Percentiles rank a stretch among this genome's conserved stretches.
phyloP scores from a whole-genome alignment of 35 echinoderm and acorn worm genomes.

The Heliocidaris erythrogramma region DNA sequence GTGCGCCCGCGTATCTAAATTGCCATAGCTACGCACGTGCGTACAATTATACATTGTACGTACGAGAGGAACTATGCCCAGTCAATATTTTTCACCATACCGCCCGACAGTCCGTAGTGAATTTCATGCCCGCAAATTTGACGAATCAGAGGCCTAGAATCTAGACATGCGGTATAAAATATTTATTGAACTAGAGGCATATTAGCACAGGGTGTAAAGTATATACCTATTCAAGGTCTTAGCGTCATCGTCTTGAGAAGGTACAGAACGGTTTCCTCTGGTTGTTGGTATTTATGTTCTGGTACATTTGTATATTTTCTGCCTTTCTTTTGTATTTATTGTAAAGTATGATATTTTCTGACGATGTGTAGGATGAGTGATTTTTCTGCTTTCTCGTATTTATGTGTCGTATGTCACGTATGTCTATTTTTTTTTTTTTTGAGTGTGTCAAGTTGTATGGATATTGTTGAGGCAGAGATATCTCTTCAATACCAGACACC shows the following conservation, averaged over 20 bases:
- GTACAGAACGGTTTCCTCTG: background rate
- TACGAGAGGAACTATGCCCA: too few relatives aligned
- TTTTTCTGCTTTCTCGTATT: slow-evolving; percentile 9
- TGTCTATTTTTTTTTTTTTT: background rate
- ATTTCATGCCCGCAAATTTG: too few relatives aligned
- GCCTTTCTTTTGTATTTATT: slow-evolving; percentile 18
- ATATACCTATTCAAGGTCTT: background rate
- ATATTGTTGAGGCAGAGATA: background rate
- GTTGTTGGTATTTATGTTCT: background rate
- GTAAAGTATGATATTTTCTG: slow-evolving; percentile 18
- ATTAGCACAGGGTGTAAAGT: background rate
- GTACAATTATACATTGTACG: too few relatives aligned
- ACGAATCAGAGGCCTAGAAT: too few relatives aligned
- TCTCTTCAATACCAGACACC: background rate
- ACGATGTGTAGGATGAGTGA: background rate
- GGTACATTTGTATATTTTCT: slow-evolving; percentile 18
- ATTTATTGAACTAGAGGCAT: background rate
- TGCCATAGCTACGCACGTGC: too few relatives aligned
- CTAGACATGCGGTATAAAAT: too few relatives aligned
- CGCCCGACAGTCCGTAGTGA: too few relatives aligned
- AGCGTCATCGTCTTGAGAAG: background rate
- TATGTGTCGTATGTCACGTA: background rate
- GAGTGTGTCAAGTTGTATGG: background rate
- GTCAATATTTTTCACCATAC: too few relatives aligned
- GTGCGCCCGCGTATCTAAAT: too few relatives aligned